Evolutionary conservation across 1,140 invertebrate species (phyloP).

Genomic region (Cepaea nemoralis): DNA sequence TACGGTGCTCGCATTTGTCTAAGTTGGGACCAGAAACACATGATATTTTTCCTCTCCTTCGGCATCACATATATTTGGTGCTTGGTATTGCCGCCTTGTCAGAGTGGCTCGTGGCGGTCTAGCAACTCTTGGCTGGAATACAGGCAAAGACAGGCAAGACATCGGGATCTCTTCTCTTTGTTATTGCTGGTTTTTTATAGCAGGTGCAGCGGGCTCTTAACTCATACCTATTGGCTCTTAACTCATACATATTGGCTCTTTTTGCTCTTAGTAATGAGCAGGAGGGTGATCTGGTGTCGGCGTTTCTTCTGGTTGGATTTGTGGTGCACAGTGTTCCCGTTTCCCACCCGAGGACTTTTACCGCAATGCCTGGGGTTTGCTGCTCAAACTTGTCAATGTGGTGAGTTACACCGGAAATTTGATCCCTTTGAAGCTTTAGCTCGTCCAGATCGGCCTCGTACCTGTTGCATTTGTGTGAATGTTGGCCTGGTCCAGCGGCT

Average conservation of each 20-base stretch:
- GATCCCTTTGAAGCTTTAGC: neutral
- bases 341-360: neutral
- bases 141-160: neutral
- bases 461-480: neutral
- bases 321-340: neutral
- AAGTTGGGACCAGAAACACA: neutral
- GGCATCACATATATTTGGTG: neutral
- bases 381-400: neutral
- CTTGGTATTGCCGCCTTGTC: neutral
- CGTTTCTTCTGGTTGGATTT: neutral
- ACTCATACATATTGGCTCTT: slow-evolving; percentile 7
- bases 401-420: neutral
- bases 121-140: neutral
- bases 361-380: neutral
- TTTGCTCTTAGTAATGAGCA: neutral
- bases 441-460: neutral
- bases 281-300: neutral
- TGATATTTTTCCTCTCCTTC: neutral
- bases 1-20: neutral
- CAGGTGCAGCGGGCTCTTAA: neutral
- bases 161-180: neutral
- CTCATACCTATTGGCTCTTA: too few relatives aligned
- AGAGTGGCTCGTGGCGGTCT: neutral
- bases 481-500: neutral
- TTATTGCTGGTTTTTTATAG: neutral